Base-by-base conservation (phyloP, 2,113 vertebrate genomes). In the Caretta caretta region DNA sequence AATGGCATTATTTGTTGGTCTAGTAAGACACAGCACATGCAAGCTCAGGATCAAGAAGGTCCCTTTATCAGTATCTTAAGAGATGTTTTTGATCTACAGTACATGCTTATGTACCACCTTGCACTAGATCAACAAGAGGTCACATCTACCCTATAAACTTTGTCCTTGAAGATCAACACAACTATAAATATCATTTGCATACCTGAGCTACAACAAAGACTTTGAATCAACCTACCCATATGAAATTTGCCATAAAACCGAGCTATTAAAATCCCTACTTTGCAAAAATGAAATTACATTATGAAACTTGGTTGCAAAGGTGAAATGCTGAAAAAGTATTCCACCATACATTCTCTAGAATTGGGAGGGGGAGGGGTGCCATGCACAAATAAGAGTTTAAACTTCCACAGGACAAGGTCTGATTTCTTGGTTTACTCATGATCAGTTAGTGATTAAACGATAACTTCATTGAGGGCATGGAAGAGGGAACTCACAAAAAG, bases 371-470 rank as follows among this genome's bases (percentile, higher is more conserved):
- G 25, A 14, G 5, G 22, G 38, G 38, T 22, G 51, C 7, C 59
- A 42, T 42, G 42, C 42, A 56, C 56, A 75, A 76, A 54, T 42
- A 75, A 54, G 10, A 24, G 31, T 53, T 59, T 62, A 31, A 62
- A 38, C 56, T 69, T 4, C 1, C 29, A 4, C 51, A 38, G 97
- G 91, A 81, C 97, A 97, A 98, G 97, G 96, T 98, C 97, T 97
- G 95, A 29, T 51, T 87, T 57, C 79, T 86, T 97, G 95, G 97
- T 97, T 91, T 93, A 83, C 80, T 91, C 84, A 85, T 92, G 93
- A 95, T 59, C 57, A 93, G 90, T 96, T 96, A 96, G 94, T 56
- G 87, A 93, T 98, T 98, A 97, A 97, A 98, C 95, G 93, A 93
- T 96, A 96, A 97, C 95, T 80, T 80, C 53, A 94, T 12, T 90